Base-by-base conservation (phyloP, 2,797 vertebrate genomes). In the Enteromius paludinosus region DNA sequence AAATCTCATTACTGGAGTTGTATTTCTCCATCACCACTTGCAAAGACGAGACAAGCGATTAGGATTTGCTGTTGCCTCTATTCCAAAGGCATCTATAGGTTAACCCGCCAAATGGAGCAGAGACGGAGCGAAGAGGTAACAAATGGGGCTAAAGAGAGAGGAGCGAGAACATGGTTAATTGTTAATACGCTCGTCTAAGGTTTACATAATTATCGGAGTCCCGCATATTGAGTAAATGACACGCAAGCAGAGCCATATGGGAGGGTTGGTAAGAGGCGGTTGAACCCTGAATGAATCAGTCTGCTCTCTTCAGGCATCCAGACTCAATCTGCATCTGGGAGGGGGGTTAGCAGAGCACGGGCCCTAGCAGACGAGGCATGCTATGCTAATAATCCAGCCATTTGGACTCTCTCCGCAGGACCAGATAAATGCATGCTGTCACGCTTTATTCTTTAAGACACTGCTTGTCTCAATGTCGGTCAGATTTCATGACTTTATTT, bases 191-290 rank as follows among this genome's bases (percentile, higher is more conserved):
- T 86, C 86, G 87, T 92, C 89, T 92, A 88, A 90, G 88, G 87
- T 92, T 89, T 92, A 90, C 90, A 91, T 92, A 93, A 94, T 94
- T 93, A 93, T 89, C 86, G 87, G 89, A 89, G 91, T 89, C 89
- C 91, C 85, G 38, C 89, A 86, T 73, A 81, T 88, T 90, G 90
- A 83, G 85, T 88, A 90, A 91, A 90, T 91, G 91, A 93, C 90
- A 92, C 86, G 90, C 91, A 92, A 83, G 89, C 85, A 81, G 86
- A 84, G 38, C 86, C 89, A 91, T 92, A 92, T 93, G 91, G 88
- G 88, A 81, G 79, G 87, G 81, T 85, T 89, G 81, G 90, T 91
- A 88, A 89, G 89, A 91, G 84, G 79, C 86, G 86, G 84, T 82
- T 88, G 88, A 64, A 90, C 90, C 88, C 87, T 88, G 83, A 89